Conservation (phyloP, 1,140 invertebrate species). For the Drosophila mauritiana region DNA sequence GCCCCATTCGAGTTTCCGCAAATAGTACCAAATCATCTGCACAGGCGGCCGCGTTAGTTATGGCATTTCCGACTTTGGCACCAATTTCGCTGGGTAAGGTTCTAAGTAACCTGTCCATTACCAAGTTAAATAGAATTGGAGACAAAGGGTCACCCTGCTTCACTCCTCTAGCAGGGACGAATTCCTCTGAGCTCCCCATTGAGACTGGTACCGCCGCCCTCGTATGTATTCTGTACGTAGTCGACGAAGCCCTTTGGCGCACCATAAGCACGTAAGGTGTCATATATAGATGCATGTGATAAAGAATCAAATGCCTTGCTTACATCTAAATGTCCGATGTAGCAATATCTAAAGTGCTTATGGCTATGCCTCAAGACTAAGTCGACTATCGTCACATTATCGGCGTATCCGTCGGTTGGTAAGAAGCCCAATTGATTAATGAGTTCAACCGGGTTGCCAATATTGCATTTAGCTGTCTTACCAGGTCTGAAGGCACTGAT, state of each 20-base stretch:
- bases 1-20: no score
- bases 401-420: constrained; percentile 34
- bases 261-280: not conserved
- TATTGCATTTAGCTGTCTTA: constrained; percentile 36
- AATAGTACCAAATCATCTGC: no score
- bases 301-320: constrained; percentile 25
- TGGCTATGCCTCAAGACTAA: constrained; percentile 28
- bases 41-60: constrained; percentile 16
- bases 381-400: constrained; percentile 22
- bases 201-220: no score
- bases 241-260: not conserved
- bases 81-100: not conserved
- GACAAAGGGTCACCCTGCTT: constrained; percentile 32
- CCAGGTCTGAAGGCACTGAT: constrained; percentile 23
- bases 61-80: constrained; percentile 12
- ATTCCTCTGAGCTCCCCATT: constrained; percentile 4
- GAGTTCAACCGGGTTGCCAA: constrained; percentile 15
- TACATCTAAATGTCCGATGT: constrained; percentile 25
- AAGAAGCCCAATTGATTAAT: constrained; percentile 26
- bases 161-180: constrained; percentile 17
- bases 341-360: constrained; percentile 14
- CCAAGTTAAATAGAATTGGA: constrained; percentile 22
- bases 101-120: no score
- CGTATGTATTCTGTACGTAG: no score
- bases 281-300: not conserved